Evolutionary conservation across 2,888 invertebrate genomes (phyloP).

Genomic region (Cheilosia soror): DNA sequence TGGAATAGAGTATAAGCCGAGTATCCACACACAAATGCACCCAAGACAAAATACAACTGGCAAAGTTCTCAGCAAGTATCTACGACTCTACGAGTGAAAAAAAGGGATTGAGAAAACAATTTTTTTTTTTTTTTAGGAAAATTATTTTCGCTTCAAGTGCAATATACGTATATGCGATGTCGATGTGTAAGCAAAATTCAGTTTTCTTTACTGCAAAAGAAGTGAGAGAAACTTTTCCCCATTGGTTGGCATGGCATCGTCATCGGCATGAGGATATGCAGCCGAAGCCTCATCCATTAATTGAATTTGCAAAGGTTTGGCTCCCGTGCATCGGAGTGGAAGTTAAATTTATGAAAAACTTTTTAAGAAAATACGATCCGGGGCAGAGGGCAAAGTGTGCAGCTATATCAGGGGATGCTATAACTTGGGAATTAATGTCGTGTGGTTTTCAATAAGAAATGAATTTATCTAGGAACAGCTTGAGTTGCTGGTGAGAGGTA

Average conservation of each 20-base stretch:
- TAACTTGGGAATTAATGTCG: too few species aligned
- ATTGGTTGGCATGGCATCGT: neutral
- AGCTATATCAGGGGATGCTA: too few species aligned
- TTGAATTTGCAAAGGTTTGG: constrained; percentile 46
- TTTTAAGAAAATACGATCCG: constrained; percentile 13
- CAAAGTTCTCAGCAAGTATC: neutral
- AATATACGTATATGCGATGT: neutral
- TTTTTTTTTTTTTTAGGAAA: neutral
- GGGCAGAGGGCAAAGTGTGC: neutral
- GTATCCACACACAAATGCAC: neutral
- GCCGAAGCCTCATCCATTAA: constrained; percentile 31
- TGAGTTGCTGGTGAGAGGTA: too few species aligned
- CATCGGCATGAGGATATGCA: neutral
- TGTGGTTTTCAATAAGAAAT: too few species aligned
- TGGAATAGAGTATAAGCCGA: too few species aligned
- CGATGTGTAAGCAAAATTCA: constrained; percentile 1
- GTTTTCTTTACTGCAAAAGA: neutral
- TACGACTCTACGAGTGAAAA: neutral
- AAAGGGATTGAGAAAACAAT: neutral
- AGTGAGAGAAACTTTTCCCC: constrained; percentile 4
- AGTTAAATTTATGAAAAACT: constrained; percentile 30
- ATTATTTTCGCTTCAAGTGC: neutral
- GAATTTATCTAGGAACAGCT: too few species aligned
- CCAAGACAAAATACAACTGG: neutral
- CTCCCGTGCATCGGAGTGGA: constrained; percentile 19